A percentile compares a stretch with the other conserved stretches of the same genome.
These are phyloP conservation scores for Eilema depressum DNA, from an alignment of 2,888 invertebrate species.

Conservation along the genomic window DNA sequence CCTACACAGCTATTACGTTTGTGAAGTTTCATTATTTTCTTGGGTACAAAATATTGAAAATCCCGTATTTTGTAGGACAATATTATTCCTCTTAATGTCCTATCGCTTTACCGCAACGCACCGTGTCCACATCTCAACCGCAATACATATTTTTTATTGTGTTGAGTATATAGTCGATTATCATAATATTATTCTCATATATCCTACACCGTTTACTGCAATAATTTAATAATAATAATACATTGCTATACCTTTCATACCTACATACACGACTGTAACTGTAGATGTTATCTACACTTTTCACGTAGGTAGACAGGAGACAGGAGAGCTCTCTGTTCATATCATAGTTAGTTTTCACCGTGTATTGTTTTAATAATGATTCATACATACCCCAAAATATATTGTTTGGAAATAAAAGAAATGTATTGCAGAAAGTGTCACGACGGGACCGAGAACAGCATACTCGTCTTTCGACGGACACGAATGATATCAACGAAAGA, in stretches of 20 bases:
- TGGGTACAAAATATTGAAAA: background rate
- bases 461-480: conserved; percentile 17
- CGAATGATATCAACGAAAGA: conserved; percentile 43
- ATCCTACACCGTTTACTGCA: conserved; percentile 1
- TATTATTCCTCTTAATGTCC: background rate
- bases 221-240: conserved; percentile 3
- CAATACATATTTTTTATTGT: too few relatives aligned
- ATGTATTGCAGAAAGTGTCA: conserved; percentile 19
- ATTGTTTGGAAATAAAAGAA: conserved; percentile 30
- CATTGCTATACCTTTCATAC: background rate
- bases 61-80: background rate
- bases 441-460: background rate
- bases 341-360: conserved; percentile 20
- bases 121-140: too few relatives aligned
- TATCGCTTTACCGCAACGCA: too few relatives aligned
- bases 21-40: background rate
- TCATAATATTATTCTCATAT: background rate
- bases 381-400: conserved; percentile 33
- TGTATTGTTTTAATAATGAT: conserved; percentile 36
- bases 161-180: background rate
- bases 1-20: too few relatives aligned
- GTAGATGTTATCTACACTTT: conserved; percentile 14
- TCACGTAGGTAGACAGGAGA: conserved; percentile 13
- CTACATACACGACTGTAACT: background rate
- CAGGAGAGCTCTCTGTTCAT: conserved; percentile 22